Conservation (phyloP, 2,797 vertebrate species). For the Orientallactaga sibirica region DNA sequence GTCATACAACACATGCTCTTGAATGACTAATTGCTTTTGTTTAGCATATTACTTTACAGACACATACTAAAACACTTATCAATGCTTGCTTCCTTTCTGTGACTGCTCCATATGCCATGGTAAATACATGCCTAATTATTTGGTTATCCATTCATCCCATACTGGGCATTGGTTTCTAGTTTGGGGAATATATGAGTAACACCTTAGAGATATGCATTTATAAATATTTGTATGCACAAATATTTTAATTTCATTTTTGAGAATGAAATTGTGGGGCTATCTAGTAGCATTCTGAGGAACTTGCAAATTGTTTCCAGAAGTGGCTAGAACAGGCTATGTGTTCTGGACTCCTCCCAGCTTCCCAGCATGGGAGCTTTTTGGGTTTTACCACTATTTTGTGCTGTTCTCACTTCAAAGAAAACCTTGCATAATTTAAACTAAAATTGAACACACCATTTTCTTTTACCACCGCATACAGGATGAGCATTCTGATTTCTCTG, state of each 20-base stretch:
- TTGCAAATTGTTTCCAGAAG: background rate
- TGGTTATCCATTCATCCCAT: background rate
- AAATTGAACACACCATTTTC: background rate
- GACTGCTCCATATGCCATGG: background rate
- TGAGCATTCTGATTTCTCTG: constrained; percentile 24
- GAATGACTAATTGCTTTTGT: background rate
- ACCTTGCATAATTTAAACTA: no score
- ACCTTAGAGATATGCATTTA: background rate
- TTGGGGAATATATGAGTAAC: background rate
- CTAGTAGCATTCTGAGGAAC: constrained; percentile 30
- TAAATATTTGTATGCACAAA: background rate
- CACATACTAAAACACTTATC: background rate
- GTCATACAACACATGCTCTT: background rate
- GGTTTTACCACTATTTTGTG: no score
- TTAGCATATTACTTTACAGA: background rate
- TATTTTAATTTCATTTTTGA: constrained; percentile 7
- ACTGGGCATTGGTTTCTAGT: background rate
- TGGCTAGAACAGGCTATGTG: no score
- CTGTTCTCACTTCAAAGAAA: no score
- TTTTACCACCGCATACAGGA: background rate
- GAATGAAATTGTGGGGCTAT: background rate
- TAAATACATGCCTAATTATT: background rate
- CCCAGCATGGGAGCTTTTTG: no score
- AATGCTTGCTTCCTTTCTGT: background rate
- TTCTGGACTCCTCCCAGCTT: no score